Evolutionary conservation across 2,888 invertebrate species (phyloP).

Genomic region (Ramazzottius varieornatus): DNA sequence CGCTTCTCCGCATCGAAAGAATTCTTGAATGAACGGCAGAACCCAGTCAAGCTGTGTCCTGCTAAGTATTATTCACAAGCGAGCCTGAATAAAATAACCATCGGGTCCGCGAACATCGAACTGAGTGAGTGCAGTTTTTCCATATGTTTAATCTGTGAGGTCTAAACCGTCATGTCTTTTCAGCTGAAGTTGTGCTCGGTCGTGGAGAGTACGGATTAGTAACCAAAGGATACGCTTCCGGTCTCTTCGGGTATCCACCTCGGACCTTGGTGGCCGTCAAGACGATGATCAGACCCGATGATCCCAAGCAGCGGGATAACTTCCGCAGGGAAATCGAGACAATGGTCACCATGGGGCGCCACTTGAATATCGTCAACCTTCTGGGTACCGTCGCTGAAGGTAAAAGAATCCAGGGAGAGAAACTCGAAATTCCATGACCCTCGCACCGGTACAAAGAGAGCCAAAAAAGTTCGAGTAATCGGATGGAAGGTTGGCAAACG

Average conservation of each 20-base stretch:
- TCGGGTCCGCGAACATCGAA: neutral
- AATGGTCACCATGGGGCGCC: conserved; percentile 16
- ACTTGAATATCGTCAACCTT: conserved; percentile 22
- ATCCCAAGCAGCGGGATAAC: neutral
- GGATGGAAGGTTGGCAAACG: no score
- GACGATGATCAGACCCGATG: neutral
- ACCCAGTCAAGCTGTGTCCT: no score
- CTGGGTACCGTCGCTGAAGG: conserved; percentile 19
- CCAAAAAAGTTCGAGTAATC: no score
- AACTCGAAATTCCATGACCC: no score
- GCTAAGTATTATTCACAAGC: neutral
- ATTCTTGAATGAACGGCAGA: no score
- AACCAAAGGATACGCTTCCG: neutral
- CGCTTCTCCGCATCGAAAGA: no score
- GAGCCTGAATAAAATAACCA: neutral
- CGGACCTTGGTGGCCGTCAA: neutral
- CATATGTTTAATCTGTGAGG: neutral
- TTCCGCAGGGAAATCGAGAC: neutral
- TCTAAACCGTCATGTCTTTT: neutral
- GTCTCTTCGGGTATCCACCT: neutral
- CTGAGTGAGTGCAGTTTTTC: neutral
- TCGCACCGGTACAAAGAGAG: no score
- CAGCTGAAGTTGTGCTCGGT: neutral
- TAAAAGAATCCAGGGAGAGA: no score
- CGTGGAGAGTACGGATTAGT: neutral